These are phyloP conservation scores for Rhegmatorhina hoffmannsi DNA, from an alignment of 2,113 vertebrate genomes.

Conservation along the genomic window DNA sequence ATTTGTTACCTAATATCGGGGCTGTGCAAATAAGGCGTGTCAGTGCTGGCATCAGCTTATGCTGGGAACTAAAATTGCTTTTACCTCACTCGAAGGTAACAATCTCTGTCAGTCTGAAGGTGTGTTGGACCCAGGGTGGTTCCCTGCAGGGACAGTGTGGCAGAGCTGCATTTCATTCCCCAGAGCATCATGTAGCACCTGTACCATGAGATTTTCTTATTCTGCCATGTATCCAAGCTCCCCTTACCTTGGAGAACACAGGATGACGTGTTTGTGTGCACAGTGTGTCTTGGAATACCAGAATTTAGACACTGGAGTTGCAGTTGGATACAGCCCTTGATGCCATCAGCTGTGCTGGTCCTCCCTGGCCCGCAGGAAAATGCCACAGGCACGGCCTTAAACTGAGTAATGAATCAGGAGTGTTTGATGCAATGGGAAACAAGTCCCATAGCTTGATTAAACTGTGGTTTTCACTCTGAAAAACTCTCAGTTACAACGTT, in stretches of 20 bases:
- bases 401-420: not conserved
- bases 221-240: not conserved
- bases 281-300: not conserved
- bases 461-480: not conserved
- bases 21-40: not conserved
- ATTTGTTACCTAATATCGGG: not conserved
- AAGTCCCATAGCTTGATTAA: not conserved
- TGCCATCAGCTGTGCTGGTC: not conserved
- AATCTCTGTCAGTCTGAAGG: not conserved
- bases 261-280: not conserved
- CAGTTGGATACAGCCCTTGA: not conserved
- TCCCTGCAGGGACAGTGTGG: not conserved
- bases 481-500: not conserved
- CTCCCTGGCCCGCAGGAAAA: not conserved
- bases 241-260: not conserved
- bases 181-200: not conserved
- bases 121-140: not conserved
- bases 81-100: not conserved
- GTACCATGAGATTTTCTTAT: not conserved
- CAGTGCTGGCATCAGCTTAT: not conserved
- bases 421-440: not conserved
- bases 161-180: not conserved
- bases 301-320: not conserved
- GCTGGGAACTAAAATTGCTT: not conserved
- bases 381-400: not conserved